Evolutionary conservation across 1,140 invertebrate genomes (phyloP), one percentile per base, ranked within the genome.

Genomic region (Monochamus saltuarius): DNA sequence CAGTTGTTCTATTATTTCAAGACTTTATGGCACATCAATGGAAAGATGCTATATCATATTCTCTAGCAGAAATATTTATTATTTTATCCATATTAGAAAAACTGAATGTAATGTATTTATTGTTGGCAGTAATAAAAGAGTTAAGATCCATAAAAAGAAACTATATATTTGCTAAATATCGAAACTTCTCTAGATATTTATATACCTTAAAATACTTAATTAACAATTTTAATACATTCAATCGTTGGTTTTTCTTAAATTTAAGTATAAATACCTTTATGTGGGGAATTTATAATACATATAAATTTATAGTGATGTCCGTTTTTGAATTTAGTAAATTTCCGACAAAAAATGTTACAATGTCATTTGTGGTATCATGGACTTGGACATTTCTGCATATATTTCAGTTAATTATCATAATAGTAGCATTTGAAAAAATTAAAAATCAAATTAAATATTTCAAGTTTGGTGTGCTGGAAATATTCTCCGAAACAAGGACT

Each of bases 281-380:
- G 14, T 53, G 50, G 50, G 7, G n/a, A 9, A 53, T 37, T 13
- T 53, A 53, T 36, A 53, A 53, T 14, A 17, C 22, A 7, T 53
- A 53, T 22, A 53, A 53, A 13, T 53, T 53, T 9, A n/a, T 53
- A 11, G 22, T 53, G 3, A n/a, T 53, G 14, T 9, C 8, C 14
- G 13, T 53, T 14, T 53, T 38, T 38, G 35, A 53, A n/a, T 37
- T 38, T n/a, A 13, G n/a, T 13, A 53, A 53, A 14, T 53, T 53
- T 37, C 35, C 35, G 0, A 53, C 50, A 7, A 49, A 7, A 17
- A 49, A 49, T 49, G 17, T 49, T 22, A 19, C 37, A 7, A 39
- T 53, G 37, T 53, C 50, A 11, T 37, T 53, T 14, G 9, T 38
- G 13, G 3, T 53, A n/a, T 53, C 35, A 11, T 53, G n/a, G n/a